Evolutionary conservation across 2,888 invertebrate species (phyloP).

Genomic region (Chloroclystis v-ata): DNA sequence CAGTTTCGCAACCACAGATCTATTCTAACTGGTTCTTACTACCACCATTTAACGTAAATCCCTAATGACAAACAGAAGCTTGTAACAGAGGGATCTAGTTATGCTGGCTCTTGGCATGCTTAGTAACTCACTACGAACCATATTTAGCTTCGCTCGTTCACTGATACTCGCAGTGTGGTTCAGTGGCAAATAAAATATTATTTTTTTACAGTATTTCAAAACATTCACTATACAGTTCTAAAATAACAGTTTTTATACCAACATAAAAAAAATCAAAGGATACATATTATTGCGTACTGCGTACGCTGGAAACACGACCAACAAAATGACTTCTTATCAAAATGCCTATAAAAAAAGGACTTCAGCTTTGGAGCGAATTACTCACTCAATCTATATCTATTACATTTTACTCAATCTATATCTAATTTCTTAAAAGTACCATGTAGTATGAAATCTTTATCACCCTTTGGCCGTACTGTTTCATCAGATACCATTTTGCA

Average conservation of each 20-base stretch:
- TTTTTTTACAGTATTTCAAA: no score
- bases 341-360: no score
- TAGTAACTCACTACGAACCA: constrained; percentile 47
- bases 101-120: constrained; percentile 37
- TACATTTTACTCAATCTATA: constrained; percentile 20
- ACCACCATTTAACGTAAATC: constrained; percentile 10
- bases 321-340: no score
- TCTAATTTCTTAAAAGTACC: constrained; percentile 23
- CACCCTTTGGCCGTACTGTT: constrained; percentile 13
- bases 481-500: constrained; percentile 16
- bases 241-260: no score
- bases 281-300: no score
- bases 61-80: neutral
- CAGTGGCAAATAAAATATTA: constrained; percentile 24
- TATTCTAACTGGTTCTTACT: no score
- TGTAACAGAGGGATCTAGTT: constrained; percentile 22
- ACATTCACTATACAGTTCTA: no score
- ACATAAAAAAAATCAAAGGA: no score
- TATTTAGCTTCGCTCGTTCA: constrained; percentile 45
- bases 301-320: no score
- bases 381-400: no score
- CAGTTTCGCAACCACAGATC: no score
- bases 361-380: no score
- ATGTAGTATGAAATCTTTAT: constrained; percentile 9
- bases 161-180: constrained; percentile 38